These are phyloP conservation scores for Bothrops jararaca DNA, from an alignment of 2,113 vertebrate species.

Conservation along the genomic window DNA sequence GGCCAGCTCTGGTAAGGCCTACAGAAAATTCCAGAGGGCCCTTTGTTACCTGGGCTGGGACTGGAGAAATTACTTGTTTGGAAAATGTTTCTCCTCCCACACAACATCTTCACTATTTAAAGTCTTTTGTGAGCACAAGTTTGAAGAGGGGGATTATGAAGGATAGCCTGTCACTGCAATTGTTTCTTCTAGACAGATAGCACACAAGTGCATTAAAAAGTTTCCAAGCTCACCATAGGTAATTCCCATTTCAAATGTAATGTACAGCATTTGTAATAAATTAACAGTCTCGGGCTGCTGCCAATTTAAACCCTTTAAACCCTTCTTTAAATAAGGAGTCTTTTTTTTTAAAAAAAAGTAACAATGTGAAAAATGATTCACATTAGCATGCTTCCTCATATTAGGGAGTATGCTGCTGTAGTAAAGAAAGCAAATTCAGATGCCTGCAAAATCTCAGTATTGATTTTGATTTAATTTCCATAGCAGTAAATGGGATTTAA, in stretches of 20 bases:
- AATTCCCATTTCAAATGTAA: slow-evolving; percentile 69
- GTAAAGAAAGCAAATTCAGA: background rate
- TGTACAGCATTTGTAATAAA: slow-evolving; percentile 65
- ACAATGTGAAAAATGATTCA: background rate
- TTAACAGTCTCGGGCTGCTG: slow-evolving; percentile 31
- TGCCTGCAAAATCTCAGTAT: background rate
- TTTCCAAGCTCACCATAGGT: slow-evolving; percentile 75
- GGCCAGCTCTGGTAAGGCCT: slow-evolving; percentile 65
- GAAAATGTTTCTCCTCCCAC: slow-evolving; percentile 81
- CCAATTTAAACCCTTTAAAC: background rate
- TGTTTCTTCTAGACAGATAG: slow-evolving; percentile 73
- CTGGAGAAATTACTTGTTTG: slow-evolving; percentile 75
- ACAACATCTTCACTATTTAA: slow-evolving; percentile 78
- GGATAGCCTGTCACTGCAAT: slow-evolving; percentile 76
- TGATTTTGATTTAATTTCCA: slow-evolving; percentile 19
- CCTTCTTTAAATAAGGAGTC: background rate
- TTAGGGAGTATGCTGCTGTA: slow-evolving; percentile 32
- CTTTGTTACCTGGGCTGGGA: slow-evolving; percentile 81
- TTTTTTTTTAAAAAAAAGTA: background rate
- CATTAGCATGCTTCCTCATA: background rate
- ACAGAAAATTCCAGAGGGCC: slow-evolving; percentile 71
- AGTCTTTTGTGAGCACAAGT: slow-evolving; percentile 74
- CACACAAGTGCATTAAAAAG: slow-evolving; percentile 68
- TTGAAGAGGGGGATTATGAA: slow-evolving; percentile 79
- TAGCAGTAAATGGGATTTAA: background rate